These are phyloP conservation scores for Spodoptera frugiperda DNA, from an alignment of 1,140 invertebrate genomes.

Conservation along the genomic window DNA sequence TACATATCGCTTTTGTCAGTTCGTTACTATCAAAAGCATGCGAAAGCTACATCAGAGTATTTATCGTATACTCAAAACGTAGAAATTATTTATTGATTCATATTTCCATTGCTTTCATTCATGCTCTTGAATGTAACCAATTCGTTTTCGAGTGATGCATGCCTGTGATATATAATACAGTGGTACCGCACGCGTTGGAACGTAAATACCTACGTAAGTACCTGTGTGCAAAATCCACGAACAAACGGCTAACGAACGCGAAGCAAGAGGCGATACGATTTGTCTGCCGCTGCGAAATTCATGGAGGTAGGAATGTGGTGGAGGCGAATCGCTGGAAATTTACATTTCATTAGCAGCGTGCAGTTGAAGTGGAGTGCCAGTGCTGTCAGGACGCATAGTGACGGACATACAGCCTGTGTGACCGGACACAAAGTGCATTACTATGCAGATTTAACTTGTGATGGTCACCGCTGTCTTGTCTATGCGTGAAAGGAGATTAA, in stretches of 20 bases:
- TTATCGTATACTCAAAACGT: not conserved
- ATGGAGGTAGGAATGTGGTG: constrained; percentile 47
- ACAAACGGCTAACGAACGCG: constrained; percentile 81
- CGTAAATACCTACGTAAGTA: constrained; percentile 74
- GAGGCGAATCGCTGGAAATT: constrained; percentile 45
- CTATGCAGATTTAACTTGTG: too few relatives aligned
- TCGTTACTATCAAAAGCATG: constrained; percentile 1
- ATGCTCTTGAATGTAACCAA: constrained; percentile 4
- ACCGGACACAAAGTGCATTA: too few relatives aligned
- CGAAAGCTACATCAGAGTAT: not conserved
- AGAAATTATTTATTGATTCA: constrained; percentile 5
- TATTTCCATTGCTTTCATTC: constrained; percentile 2
- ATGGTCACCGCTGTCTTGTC: too few relatives aligned
- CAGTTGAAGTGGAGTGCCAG: constrained; percentile 8
- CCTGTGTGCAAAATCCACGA: constrained; percentile 60
- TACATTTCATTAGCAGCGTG: constrained; percentile 41
- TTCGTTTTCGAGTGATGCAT: constrained; percentile 40
- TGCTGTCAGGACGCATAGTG: not conserved
- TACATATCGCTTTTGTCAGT: constrained; percentile 8
- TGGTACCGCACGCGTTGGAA: constrained; percentile 67
- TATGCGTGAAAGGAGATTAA: too few relatives aligned
- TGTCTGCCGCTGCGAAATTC: constrained; percentile 60
- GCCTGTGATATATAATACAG: constrained; percentile 42
- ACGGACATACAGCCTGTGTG: not conserved
- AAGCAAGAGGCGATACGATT: constrained; percentile 70